phyloP scores from a whole-genome alignment of 2,888 invertebrate genomes.

The Cabera pusaria region DNA sequence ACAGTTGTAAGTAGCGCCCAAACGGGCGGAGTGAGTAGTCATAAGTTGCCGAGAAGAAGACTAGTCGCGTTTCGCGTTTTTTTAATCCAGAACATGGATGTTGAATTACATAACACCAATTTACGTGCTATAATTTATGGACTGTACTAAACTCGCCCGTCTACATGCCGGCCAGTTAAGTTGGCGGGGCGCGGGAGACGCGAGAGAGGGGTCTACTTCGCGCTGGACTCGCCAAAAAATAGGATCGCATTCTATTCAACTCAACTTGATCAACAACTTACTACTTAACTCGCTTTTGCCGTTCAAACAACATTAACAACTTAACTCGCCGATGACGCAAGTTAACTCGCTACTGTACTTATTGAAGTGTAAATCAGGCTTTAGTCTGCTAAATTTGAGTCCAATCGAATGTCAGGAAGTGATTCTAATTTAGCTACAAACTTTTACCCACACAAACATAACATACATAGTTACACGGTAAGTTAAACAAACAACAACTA shows the following conservation, averaged over 20 bases:
- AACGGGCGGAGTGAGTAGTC: slow-evolving; percentile 1
- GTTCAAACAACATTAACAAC: slow-evolving; percentile 4
- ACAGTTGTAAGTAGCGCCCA: slow-evolving; percentile 5
- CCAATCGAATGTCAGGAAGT: no score
- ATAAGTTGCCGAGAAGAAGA: not conserved
- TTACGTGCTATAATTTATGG: slow-evolving; percentile 5
- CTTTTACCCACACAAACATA: no score
- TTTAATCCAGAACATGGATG: not conserved
- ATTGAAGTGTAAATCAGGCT: slow-evolving; percentile 5
- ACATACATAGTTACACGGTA: no score
- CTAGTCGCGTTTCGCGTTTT: not conserved
- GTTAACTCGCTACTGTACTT: slow-evolving; percentile 8
- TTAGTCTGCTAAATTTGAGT: no score
- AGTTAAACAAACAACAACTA: slow-evolving; percentile 16
- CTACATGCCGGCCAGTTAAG: slow-evolving; percentile 9
- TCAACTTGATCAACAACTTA: slow-evolving; percentile 8
- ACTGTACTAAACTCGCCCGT: slow-evolving; percentile 13
- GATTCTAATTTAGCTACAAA: no score
- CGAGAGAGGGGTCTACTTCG: slow-evolving; percentile 15
- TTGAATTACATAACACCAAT: slow-evolving; percentile 1
- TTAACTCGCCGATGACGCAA: slow-evolving; percentile 4
- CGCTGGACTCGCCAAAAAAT: slow-evolving; percentile 14
- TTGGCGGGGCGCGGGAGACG: slow-evolving; percentile 17
- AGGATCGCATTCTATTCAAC: slow-evolving; percentile 7
- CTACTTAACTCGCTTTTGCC: no score